These are phyloP conservation scores for Villa cingulata DNA, from an alignment of 2,888 invertebrate genomes.

Conservation along the genomic window DNA sequence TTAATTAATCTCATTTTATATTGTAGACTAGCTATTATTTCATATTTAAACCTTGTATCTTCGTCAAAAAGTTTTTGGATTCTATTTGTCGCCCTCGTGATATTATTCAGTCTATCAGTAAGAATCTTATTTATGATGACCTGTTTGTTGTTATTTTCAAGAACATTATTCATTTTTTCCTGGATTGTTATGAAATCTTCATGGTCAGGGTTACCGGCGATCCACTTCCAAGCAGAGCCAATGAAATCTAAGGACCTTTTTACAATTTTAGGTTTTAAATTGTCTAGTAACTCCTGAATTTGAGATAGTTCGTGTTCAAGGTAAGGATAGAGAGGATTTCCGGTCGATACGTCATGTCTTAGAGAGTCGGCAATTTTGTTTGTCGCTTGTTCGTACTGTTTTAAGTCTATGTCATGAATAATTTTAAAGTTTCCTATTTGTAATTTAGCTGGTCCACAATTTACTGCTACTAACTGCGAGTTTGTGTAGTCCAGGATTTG, in stretches of 20 bases:
- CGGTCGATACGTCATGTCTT: neutral
- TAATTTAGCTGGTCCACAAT: neutral
- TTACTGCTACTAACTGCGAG: neutral
- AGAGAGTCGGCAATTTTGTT: neutral
- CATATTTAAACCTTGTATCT: neutral
- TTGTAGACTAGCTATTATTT: neutral
- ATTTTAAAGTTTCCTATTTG: conserved; percentile 1
- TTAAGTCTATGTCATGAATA: conserved; percentile 1
- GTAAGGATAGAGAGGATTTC: neutral
- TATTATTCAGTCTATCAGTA: conserved; percentile 5
- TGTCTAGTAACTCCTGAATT: neutral
- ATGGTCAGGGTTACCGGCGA: conserved; percentile 1
- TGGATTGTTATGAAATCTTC: neutral
- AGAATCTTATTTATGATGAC: conserved; percentile 3
- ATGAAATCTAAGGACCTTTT: conserved; percentile 1
- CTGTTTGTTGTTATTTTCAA: conserved; percentile 2
- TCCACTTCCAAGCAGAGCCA: conserved; percentile 2
- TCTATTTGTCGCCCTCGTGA: conserved; percentile 1
- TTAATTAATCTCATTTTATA: conserved; percentile 6
- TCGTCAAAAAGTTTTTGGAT: neutral
- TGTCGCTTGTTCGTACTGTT: neutral
- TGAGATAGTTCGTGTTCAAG: neutral
- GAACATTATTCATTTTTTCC: conserved; percentile 3
- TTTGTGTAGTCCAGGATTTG: neutral
- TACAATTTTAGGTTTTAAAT: neutral